Base-by-base conservation (phyloP, 2,888 invertebrate species). In the Trissoscelio sp. region DNA sequence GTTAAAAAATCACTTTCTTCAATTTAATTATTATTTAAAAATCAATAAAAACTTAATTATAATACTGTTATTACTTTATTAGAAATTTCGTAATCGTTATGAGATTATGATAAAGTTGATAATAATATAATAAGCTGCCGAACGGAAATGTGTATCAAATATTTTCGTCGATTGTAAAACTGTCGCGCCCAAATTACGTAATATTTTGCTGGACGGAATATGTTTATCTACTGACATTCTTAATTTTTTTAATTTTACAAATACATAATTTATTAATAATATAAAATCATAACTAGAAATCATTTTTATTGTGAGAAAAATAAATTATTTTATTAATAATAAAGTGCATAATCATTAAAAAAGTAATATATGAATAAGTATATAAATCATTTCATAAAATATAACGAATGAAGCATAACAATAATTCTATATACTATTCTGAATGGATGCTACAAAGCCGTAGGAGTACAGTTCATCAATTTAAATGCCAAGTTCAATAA, bases 201-300 rank as follows among this genome's bases (percentile, higher is more conserved):
- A 42, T 42, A 14, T 42, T 42, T 42, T n/a, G 7, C 14, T 3
- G 3, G 14, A 42, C 3, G 42, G 42, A 42, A 42, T 42, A n/a
- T n/a, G 42, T 42, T 42, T 14, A 42, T n/a, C n/a, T n/a, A n/a
- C n/a, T n/a, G 42, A 42, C 42, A 42, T 42, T 42, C 28, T 28
- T n/a, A n/a, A n/a, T n/a, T n/a, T n/a, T n/a, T n/a, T n/a, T n/a
- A n/a, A n/a, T n/a, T n/a, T n/a, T n/a, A n/a, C n/a, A n/a, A n/a
- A n/a, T n/a, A n/a, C n/a, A n/a, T n/a, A n/a, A n/a, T n/a, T n/a
- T n/a, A n/a, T n/a, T n/a, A n/a, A n/a, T n/a, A n/a, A n/a, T n/a
- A n/a, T n/a, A n/a, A n/a, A n/a, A n/a, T n/a, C n/a, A n/a, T n/a
- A n/a, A n/a, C n/a, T n/a, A n/a, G n/a, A n/a, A n/a, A n/a, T n/a